These are phyloP conservation scores for Papilio gigon DNA, from an alignment of 2,888 invertebrate species.

Conservation along the genomic window DNA sequence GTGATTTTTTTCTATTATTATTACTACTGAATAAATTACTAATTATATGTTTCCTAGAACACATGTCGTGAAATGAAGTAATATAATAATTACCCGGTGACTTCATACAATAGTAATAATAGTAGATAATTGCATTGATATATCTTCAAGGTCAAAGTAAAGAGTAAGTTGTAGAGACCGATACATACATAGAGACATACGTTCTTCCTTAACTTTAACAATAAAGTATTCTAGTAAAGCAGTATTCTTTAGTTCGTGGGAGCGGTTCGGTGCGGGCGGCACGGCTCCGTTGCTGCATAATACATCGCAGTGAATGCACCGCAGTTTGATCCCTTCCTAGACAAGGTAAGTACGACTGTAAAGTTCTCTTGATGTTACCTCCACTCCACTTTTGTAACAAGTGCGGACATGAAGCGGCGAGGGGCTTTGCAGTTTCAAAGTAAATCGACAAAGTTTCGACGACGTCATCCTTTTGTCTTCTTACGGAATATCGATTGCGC, in stretches of 20 bases:
- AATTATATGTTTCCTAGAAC: background rate
- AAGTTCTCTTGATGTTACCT: constrained; percentile 76
- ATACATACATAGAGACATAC: background rate
- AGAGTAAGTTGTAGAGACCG: background rate
- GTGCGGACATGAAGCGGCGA: constrained; percentile 71
- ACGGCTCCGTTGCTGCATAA: constrained; percentile 76
- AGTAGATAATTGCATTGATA: background rate
- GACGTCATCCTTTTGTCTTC: constrained; percentile 75
- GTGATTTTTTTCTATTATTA: background rate
- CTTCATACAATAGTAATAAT: background rate
- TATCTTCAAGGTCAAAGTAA: background rate
- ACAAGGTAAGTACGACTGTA: constrained; percentile 79
- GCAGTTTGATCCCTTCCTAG: constrained; percentile 80
- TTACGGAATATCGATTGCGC: constrained; percentile 72
- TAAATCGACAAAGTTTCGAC: constrained; percentile 78
- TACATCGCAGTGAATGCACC: constrained; percentile 80
- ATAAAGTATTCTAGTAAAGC: constrained; percentile 69
- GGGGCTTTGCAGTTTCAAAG: constrained; percentile 72
- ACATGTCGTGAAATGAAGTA: constrained; percentile 4
- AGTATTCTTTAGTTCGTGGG: constrained; percentile 63
- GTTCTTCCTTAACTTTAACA: constrained; percentile 64
- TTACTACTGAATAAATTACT: background rate
- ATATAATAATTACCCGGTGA: background rate
- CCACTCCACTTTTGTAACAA: constrained; percentile 72
- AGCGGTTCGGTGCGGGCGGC: constrained; percentile 78